phyloP scores from a whole-genome alignment of 2,113 vertebrate species.

The Sciurus niger region DNA sequence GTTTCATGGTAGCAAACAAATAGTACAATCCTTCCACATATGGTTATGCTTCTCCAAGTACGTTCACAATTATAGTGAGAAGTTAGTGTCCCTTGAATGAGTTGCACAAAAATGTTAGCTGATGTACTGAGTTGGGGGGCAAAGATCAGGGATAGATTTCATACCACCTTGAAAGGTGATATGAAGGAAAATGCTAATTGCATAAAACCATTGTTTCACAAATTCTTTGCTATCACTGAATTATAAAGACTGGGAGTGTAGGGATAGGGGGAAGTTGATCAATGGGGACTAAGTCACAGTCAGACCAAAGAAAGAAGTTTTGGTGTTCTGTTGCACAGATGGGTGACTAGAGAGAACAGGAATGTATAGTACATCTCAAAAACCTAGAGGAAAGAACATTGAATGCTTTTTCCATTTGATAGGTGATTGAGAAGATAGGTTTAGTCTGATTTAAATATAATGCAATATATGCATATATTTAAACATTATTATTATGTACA shows the following conservation, averaged over 20 bases:
- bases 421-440: neutral
- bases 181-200: neutral
- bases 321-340: no score
- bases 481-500: neutral
- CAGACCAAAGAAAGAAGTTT: neutral
- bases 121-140: neutral
- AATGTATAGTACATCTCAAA: no score
- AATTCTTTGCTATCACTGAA: neutral
- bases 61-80: neutral
- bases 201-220: neutral
- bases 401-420: neutral
- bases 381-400: neutral
- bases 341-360: neutral
- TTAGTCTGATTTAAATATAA: neutral
- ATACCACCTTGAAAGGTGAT: no score
- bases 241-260: neutral
- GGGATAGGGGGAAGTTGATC: neutral
- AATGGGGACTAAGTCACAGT: neutral
- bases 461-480: neutral
- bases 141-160: neutral
- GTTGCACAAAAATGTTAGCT: neutral
- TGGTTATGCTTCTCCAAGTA: neutral
- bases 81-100: neutral
- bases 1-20: neutral
- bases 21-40: neutral